A percentile compares a stretch with the other conserved stretches of the same genome.
Evolutionary conservation across 2,888 invertebrate genomes (phyloP).

Genomic region (Gasteruption jaculator): DNA sequence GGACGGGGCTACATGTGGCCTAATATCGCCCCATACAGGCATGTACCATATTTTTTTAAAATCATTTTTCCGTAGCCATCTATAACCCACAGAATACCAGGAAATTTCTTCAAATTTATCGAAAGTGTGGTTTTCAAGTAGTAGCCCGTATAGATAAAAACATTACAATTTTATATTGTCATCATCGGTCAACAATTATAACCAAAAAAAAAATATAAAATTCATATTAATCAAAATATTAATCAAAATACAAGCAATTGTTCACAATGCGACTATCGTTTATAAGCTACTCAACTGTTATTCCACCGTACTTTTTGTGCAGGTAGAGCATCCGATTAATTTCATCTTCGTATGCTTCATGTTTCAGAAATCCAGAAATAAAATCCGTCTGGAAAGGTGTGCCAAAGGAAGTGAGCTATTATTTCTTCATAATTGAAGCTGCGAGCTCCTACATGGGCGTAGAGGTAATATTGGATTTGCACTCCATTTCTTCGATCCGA

Average conservation of each 20-base stretch:
- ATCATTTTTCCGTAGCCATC: no score
- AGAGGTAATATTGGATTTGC: conserved; percentile 66
- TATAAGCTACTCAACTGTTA: no score
- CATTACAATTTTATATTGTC: no score
- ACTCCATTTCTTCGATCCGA: conserved; percentile 56
- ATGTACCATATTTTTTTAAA: conserved; percentile 27
- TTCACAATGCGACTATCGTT: no score
- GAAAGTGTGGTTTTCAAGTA: no score
- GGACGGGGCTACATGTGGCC: conserved; percentile 63
- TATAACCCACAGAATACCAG: no score
- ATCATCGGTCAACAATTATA: no score
- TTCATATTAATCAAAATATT: conserved; percentile 5
- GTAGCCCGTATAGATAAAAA: no score
- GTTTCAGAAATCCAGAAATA: conserved; percentile 48
- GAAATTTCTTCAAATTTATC: no score
- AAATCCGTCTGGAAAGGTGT: conserved; percentile 56
- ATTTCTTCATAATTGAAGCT: conserved; percentile 66
- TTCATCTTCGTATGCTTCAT: no score
- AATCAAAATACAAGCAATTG: no score
- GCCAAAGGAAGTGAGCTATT: conserved; percentile 54
- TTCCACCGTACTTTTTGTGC: no score
- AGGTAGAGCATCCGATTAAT: background rate
- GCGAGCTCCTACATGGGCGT: conserved; percentile 61
- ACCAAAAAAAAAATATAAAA: conserved; percentile 1
- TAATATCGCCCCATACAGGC: conserved; percentile 60